These are phyloP conservation scores for Drosophila imparisetae DNA, from an alignment of 2,888 invertebrate genomes.

Conservation along the genomic window DNA sequence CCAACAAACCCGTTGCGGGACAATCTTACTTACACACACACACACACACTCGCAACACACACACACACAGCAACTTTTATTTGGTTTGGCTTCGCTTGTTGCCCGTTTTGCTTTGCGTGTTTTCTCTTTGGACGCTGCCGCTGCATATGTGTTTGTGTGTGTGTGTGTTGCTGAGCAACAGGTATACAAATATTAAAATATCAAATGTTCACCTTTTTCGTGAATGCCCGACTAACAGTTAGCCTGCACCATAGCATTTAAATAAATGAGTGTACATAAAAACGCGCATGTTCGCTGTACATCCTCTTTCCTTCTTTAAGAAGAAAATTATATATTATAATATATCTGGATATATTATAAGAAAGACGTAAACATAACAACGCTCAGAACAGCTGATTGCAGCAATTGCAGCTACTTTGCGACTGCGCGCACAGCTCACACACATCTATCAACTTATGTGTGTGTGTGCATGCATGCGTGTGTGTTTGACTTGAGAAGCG, in stretches of 20 bases:
- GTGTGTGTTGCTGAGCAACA: slow-evolving; percentile 18
- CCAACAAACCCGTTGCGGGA: slow-evolving; percentile 66
- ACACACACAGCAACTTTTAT: slow-evolving; percentile 34
- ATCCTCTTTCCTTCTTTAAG: neutral
- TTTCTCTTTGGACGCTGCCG: slow-evolving; percentile 46
- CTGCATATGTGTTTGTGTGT: neutral
- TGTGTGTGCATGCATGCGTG: slow-evolving; percentile 2
- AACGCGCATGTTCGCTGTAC: too few relatives aligned
- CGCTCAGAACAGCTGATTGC: slow-evolving; percentile 46
- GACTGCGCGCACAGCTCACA: slow-evolving; percentile 42
- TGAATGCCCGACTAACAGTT: slow-evolving; percentile 2
- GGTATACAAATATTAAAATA: slow-evolving; percentile 10
- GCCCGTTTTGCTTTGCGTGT: slow-evolving; percentile 46
- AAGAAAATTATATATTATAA: neutral
- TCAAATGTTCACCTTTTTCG: neutral
- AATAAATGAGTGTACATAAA: neutral
- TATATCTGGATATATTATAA: too few relatives aligned
- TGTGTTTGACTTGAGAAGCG: slow-evolving; percentile 35
- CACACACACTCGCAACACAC: slow-evolving; percentile 13
- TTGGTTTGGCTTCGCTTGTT: slow-evolving; percentile 33
- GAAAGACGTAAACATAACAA: slow-evolving; percentile 23
- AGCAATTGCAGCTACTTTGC: slow-evolving; percentile 40
- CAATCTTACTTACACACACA: slow-evolving; percentile 32
- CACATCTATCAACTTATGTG: neutral
- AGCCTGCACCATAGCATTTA: slow-evolving; percentile 3